Base-by-base conservation (phyloP, 2,113 vertebrate genomes). In the Melanerpes aurifrons region DNA sequence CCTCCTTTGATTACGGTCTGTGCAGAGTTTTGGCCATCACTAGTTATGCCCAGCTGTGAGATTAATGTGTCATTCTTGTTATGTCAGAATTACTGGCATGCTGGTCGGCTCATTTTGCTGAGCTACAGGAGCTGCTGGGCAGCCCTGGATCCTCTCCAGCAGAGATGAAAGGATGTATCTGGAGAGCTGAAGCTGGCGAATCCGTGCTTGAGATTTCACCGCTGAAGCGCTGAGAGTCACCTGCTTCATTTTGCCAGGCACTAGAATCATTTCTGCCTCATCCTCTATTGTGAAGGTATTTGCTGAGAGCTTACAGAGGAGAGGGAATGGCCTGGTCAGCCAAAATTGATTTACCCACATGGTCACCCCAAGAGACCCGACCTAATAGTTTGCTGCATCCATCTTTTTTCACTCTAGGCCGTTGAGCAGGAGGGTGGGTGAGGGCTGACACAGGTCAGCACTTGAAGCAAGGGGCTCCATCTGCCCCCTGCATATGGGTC, bases 1-100 rank as follows among this genome's bases (percentile, higher is more conserved):
- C 4, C 45, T 68, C 63, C 83, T 96, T 94, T 92, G 86, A 90
- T 93, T 90, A 70, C 83, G 57, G 35, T 5, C 48, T 70, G 71
- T 12, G 6, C 77, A 37, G 87, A n/a, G 14, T 16, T 94, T 31
- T 89, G 81, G 81, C 90, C 16, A 12, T 19, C 1, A 4, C 64
- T 57, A 9, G 81, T 25, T 77, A 26, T 6, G 78, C 81, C 96
- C 96, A 96, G 92, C 95, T 96, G 96, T 76, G 96, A 95, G 92
- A 96, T 95, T 93, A 95, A 95, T n/a, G 92, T 96, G 90, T 92
- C 93, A 69, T 70, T 94, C 87, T 79, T 66, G 73, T 95, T 88
- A 88, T 94, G 93, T 90, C 88, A 94, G 89, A 89, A 90, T 95
- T 92, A 76, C 84, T 94, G 86, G 81, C 83, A 0, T 71, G 92